Evolutionary conservation across 2,113 vertebrate genomes (phyloP).

Genomic region (Lathamus discolor): DNA sequence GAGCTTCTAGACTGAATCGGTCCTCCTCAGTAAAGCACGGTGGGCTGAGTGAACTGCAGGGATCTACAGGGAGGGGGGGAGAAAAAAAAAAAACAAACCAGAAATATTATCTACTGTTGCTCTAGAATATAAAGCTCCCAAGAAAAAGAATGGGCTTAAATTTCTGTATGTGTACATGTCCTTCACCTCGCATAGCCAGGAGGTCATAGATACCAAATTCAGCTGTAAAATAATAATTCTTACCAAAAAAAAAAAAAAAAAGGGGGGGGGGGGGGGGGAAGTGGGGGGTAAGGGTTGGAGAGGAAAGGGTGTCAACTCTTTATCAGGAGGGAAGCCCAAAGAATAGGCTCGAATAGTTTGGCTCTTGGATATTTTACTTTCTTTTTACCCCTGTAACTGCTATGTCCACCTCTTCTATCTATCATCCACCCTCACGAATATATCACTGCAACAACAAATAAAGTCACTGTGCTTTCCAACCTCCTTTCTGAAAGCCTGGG

Average conservation of each 20-base stretch:
- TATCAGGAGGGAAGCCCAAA: neutral
- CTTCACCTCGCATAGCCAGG: neutral
- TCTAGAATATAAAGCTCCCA: neutral
- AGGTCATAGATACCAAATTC: neutral
- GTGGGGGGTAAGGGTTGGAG: accelerated
- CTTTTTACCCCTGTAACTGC: neutral
- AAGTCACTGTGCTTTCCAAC: neutral
- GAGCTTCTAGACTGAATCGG: conserved; percentile 91
- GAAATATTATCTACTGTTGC: neutral
- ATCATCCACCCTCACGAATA: neutral
- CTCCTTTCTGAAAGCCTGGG: neutral
- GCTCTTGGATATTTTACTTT: neutral
- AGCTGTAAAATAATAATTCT: neutral
- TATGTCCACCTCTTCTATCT: neutral
- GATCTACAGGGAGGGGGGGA: conserved; percentile 72
- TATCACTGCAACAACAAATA: neutral
- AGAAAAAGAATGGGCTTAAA: neutral
- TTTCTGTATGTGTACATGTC: neutral
- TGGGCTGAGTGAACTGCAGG: conserved; percentile 86
- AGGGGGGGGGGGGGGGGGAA: too few relatives aligned
- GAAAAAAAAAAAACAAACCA: neutral
- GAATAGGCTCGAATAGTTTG: neutral
- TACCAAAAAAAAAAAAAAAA: neutral
- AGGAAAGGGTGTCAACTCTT: neutral
- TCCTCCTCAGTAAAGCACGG: conserved; percentile 93